These are phyloP conservation scores for Coelopa pilipes DNA, from an alignment of 2,888 invertebrate genomes.

Conservation along the genomic window DNA sequence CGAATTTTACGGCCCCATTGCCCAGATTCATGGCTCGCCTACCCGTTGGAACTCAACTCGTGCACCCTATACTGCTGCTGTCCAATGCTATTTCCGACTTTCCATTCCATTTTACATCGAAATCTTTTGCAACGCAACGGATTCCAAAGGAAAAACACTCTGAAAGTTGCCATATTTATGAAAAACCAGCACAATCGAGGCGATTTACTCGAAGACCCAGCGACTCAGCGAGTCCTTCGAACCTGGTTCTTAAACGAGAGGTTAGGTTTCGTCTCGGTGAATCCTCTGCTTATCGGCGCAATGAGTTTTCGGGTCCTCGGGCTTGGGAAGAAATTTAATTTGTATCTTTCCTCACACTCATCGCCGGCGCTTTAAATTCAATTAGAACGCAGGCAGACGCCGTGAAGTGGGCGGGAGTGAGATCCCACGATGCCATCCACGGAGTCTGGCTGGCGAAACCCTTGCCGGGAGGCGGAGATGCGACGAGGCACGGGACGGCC, in stretches of 20 bases:
- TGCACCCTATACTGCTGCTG: no score
- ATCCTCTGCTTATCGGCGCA: background rate
- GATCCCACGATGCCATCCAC: background rate
- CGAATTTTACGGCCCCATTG: no score
- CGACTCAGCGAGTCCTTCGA: no score
- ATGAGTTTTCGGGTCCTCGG: slow-evolving; percentile 9
- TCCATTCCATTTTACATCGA: no score
- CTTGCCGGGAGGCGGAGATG: background rate
- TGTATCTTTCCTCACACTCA: background rate
- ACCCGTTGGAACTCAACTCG: no score
- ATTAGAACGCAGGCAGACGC: slow-evolving; percentile 15
- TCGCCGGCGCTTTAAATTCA: slow-evolving; percentile 31
- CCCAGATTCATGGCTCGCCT: no score
- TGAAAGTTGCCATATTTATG: no score
- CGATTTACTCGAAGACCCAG: no score
- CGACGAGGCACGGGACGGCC: background rate
- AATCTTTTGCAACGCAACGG: background rate
- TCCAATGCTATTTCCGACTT: no score
- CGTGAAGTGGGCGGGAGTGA: background rate
- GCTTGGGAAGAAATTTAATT: slow-evolving; percentile 27
- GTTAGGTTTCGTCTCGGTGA: no score
- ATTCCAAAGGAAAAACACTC: background rate
- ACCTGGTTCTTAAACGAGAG: no score
- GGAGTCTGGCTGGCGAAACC: slow-evolving; percentile 12
- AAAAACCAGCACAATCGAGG: no score